A percentile compares a stretch with the other conserved stretches of the same genome.
phyloP scores from a whole-genome alignment of 2,797 vertebrate species.

The Hippoglossus hippoglossus region DNA sequence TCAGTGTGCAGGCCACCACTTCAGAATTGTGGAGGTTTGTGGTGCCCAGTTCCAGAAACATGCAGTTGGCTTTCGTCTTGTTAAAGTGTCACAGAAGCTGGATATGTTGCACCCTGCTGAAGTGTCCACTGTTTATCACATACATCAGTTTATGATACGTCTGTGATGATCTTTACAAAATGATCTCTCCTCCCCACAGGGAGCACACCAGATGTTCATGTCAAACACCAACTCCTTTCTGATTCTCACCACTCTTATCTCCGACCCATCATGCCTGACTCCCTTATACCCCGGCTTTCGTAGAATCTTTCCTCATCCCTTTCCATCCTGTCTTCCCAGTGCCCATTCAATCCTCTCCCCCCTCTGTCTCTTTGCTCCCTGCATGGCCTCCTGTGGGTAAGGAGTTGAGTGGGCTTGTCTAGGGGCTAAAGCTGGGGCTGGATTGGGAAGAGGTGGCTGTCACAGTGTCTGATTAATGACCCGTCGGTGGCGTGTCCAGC shows the following conservation, averaged over 20 bases:
- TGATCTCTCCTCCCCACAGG: conserved; percentile 16
- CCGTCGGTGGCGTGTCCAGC: conserved; percentile 98
- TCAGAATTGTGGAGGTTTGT: neutral
- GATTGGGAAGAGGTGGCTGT: conserved; percentile 93
- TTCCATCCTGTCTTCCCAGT: conserved; percentile 57
- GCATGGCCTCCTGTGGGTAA: conserved; percentile 80
- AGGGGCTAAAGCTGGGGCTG: conserved; percentile 76
- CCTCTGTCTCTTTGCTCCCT: conserved; percentile 61
- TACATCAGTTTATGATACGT: conserved; percentile 20
- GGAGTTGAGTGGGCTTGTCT: conserved; percentile 79
- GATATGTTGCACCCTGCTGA: conserved; percentile 2
- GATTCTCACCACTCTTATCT: conserved; percentile 56
- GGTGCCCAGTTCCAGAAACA: neutral
- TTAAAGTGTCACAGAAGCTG: neutral
- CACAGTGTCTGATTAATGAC: conserved; percentile 99
- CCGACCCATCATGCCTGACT: conserved; percentile 38
- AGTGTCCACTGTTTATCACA: conserved; percentile 2
- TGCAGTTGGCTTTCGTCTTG: neutral
- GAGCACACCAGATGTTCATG: conserved; percentile 20
- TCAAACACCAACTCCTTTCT: conserved; percentile 29
- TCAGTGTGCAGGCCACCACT: neutral
- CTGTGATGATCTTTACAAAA: conserved; percentile 21
- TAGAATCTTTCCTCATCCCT: conserved; percentile 56
- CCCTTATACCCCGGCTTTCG: conserved; percentile 55
- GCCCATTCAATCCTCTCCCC: conserved; percentile 65